Evolutionary conservation across 2,113 vertebrate species (phyloP), one percentile per base, ranked within the genome.

Genomic region (Glaucomys volans): DNA sequence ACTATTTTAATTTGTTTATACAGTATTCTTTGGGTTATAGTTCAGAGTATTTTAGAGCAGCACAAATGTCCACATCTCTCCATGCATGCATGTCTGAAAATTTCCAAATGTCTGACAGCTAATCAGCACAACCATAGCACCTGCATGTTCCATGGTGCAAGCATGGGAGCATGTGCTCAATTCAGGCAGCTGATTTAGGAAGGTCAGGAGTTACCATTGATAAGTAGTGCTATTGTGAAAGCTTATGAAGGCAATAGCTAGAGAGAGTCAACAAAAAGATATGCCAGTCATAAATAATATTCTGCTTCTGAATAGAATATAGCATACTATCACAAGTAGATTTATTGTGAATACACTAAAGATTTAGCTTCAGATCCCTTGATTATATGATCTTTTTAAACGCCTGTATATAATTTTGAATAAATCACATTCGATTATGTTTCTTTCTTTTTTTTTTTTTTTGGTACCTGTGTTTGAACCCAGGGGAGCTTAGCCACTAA

Each of bases 21-120:
- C 74, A 90, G 3, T 85, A 92, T 74, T 88, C 54, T 74, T 77
- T 71, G 35, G 62, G 5, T 87, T 26, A 59, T 8, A 86, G 32
- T 85, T 62, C 10, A 76, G 5, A 37, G 2, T 79, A 82, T 75
- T 24, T 91, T 66, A 62, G 26, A 92, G 7, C 8, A 59, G 2
- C 40, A 22, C 24, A 92, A 80, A 94, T 62, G 13, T 16, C 2
- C 12, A 52, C 44, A 42, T 95, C 12, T 76, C 22, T 92, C 18
- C 80, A 28, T 20, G 5, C 20, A 32, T 3, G 0, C 4, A 54
- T 5, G 5, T 77, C 32, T 81, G 47, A 92, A 77, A 64, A 44
- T 4, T 47, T 92, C 18, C 28, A 71, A 75, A 35, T 74, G 44
- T 30, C 0, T n/a, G 24, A 20, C n/a, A 54, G 22, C 6, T 40